Base-by-base conservation (phyloP, 2,888 invertebrate species). In the Ptilodon capucinus region DNA sequence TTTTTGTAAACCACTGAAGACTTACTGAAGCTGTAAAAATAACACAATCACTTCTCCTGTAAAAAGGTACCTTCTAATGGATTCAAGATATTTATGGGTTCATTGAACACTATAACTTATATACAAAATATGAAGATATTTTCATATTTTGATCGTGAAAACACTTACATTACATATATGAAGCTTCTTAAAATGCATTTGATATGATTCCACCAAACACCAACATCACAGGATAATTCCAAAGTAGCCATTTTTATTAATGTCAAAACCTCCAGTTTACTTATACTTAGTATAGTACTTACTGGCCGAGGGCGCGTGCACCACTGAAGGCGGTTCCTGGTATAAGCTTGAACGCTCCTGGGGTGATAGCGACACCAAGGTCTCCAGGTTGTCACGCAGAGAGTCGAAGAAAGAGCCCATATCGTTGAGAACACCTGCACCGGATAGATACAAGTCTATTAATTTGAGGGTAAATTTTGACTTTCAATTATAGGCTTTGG, bases 391-490 rank as follows among this genome's bases (percentile, higher is more conserved):
- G 51, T 84, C 89, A 6, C 89, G 84, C 1, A 92, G 79, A 1
- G 84, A 80, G 68, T 91, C 91, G 73, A 92, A 92, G 82, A 92
- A 92, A 0, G 87, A 84, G 14, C 86, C 91, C 71, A 92, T 80
- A 67, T 92, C 88, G 74, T 90, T 92, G 17, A 92, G 79, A 0
- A 92, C 87, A 55, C 92, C 92, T 91, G 79, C n/a, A 19, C 2
- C 18, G 17, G 44, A 44, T 1, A 28, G 1, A 11, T 28, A 25
- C 25, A 25, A 8, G 7, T 25, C 3, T 9, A 9, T 3, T 3
- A 9, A 2, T 25, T n/a, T n/a, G n/a, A n/a, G n/a, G n/a, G n/a
- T n/a, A n/a, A n/a, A n/a, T n/a, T n/a, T n/a, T n/a, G n/a, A n/a
- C n/a, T n/a, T n/a, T n/a, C n/a, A n/a, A n/a, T n/a, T n/a, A n/a